These are phyloP conservation scores for Amphipyra berbera DNA, from an alignment of 2,888 invertebrate genomes.

Conservation along the genomic window DNA sequence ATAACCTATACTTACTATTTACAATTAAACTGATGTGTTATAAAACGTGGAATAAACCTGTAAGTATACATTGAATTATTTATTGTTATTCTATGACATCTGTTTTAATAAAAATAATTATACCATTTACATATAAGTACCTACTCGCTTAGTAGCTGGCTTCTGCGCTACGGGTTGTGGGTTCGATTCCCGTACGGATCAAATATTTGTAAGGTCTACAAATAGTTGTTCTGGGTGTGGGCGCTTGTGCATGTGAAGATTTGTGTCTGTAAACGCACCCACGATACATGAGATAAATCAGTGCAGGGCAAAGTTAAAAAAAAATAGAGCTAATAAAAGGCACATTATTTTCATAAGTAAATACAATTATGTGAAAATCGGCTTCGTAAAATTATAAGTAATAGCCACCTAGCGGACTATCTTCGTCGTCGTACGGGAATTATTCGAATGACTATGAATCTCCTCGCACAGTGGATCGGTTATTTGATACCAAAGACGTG, in stretches of 20 bases:
- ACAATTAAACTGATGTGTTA: slow-evolving; percentile 56
- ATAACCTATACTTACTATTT: slow-evolving; percentile 54
- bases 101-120: slow-evolving; percentile 41
- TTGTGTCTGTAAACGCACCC: too few relatives aligned
- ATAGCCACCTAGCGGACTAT: slow-evolving; percentile 4
- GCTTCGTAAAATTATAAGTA: slow-evolving; percentile 21
- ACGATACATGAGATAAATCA: too few relatives aligned
- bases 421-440: slow-evolving; percentile 14
- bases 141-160: too few relatives aligned
- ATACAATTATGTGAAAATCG: slow-evolving; percentile 40
- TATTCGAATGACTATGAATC: slow-evolving; percentile 43
- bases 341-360: slow-evolving; percentile 67
- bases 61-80: slow-evolving; percentile 8
- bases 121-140: slow-evolving; percentile 62
- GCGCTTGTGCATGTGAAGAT: too few relatives aligned
- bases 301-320: too few relatives aligned
- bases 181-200: too few relatives aligned
- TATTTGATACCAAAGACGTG: slow-evolving; percentile 40
- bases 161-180: too few relatives aligned
- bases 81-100: slow-evolving; percentile 38
- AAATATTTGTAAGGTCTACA: too few relatives aligned
- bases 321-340: slow-evolving; percentile 78
- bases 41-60: slow-evolving; percentile 59
- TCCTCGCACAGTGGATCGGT: slow-evolving; percentile 22
- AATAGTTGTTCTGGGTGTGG: too few relatives aligned